Evolutionary conservation across 1,140 invertebrate species (phyloP).

Genomic region (Drosophila quadrilineata): DNA sequence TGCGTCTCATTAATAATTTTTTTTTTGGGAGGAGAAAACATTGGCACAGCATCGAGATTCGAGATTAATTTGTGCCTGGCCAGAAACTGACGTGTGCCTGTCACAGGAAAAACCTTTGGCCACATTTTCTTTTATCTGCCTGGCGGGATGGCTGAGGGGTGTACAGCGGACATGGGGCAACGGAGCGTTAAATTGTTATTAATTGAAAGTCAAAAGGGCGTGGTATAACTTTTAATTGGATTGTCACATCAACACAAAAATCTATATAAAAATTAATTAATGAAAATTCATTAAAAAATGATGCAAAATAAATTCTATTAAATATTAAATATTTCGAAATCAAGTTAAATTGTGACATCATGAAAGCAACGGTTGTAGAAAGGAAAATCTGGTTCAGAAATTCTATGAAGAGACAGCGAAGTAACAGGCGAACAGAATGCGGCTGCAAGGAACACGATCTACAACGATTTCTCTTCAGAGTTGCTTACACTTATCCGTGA

Average conservation of each 20-base stretch:
- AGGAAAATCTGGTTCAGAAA: too few relatives aligned
- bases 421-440: too few relatives aligned
- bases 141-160: constrained; percentile 13
- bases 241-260: constrained; percentile 38
- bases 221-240: constrained; percentile 64
- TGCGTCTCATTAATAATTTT: constrained; percentile 73
- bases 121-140: constrained; percentile 57
- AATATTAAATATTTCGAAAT: too few relatives aligned
- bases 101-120: constrained; percentile 50
- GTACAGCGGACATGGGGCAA: not conserved
- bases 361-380: too few relatives aligned
- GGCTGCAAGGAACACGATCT: too few relatives aligned
- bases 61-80: constrained; percentile 70
- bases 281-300: not conserved
- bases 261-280: constrained; percentile 34
- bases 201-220: constrained; percentile 74
- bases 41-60: constrained; percentile 57
- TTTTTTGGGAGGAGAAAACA: constrained; percentile 28
- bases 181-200: constrained; percentile 76
- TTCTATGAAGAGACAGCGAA: too few relatives aligned
- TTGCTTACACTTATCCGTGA: too few relatives aligned
- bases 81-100: constrained; percentile 70
- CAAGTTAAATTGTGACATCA: too few relatives aligned
- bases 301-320: not conserved
- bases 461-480: too few relatives aligned